Base-by-base conservation (phyloP, 2,113 vertebrate species). In the Pituophis catenifer region DNA sequence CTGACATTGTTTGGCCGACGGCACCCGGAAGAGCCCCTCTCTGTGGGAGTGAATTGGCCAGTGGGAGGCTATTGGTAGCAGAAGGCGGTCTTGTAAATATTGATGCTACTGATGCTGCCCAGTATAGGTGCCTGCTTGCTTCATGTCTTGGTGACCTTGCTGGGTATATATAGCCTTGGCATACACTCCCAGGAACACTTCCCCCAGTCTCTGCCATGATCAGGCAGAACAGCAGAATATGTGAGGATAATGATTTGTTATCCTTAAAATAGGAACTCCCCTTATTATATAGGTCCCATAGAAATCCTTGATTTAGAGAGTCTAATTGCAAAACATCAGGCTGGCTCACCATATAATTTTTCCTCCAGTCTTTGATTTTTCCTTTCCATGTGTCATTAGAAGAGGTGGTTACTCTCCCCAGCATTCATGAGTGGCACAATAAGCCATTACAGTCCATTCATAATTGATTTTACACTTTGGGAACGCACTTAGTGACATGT, bases 381-480 rank as follows among this genome's bases (percentile, higher is more conserved):
- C 7, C 33, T 29, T 1, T 85, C 92, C 52, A 24, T 81, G 17
- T 65, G 48, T 54, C 86, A 81, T 87, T 85, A 53, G 54, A 86
- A 91, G 15, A 26, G 33, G 3, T 5, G 8, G 44, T 88, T n/a
- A 0, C 13, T 55, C 55, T 33, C 38, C 15, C 12, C n/a, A 58
- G 65, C 38, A 26, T 90, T 57, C 12, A 8, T 26, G 70, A 91
- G 29, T 57, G 17, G 48, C 24, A 54, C 1, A 15, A 12, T 24
- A 48, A 29, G 26, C 19, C 10, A 50, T 54, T 55, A 33, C 50
- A 33, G 88, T 33, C 94, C 91, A 13, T 88, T 94, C 91, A 53
- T 93, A 93, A 95, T 95, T 91, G 90, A 70, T 86, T 86, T 91
- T 96, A 94, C 88, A 86, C 91, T 91, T 50, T 3, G 52, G 89